Base-by-base conservation (phyloP, 2,113 vertebrate genomes). In the Lagopus muta region DNA sequence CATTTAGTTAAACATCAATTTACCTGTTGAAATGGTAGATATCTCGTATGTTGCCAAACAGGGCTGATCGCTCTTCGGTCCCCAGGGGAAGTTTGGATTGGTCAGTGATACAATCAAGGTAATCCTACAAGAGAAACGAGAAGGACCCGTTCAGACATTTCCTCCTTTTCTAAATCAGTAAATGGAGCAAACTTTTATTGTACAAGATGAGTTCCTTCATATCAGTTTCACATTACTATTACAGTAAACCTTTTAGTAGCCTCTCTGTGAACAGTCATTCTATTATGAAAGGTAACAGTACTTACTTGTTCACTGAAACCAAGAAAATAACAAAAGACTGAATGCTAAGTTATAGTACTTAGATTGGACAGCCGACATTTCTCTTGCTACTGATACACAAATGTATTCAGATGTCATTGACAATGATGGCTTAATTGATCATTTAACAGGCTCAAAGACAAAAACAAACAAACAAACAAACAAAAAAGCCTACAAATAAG, bases 21-120 rank as follows among this genome's bases (percentile, higher is more conserved):
- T 97, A 99, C 99, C 99, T 99, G 96, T 99, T 99, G 93, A 99
- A 99, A 95, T 71, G 97, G 96, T 99, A 99, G 97, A 99, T 99
- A 92, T 99, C 99, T 71, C 89, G 95, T 95, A 99, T 99, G 97
- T 99, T 99, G 96, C 99, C 99, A 90, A 99, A 99, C 43, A 99
- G 97, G 72, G 99, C 98, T 25, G 97, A 98, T 95, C 98, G 98
- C 84, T 99, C 99, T 92, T 99, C 99, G 5, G 97, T 94, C 82
- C 98, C 99, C 95, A 99, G 92, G 67, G 98, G 98, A 74, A 99
- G 98, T 64, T 98, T 98, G 32, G 97, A 97, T 93, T 99, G 99
- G 92, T 99, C 98, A 90, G 94, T 98, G 97, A 99, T 99, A 69
- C 98, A 99, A 91, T 99, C 98, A 2, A 99, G 97, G 97, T 99